Evolutionary conservation across 2,888 invertebrate species (phyloP).

Genomic region (Pelosia muscerda): DNA sequence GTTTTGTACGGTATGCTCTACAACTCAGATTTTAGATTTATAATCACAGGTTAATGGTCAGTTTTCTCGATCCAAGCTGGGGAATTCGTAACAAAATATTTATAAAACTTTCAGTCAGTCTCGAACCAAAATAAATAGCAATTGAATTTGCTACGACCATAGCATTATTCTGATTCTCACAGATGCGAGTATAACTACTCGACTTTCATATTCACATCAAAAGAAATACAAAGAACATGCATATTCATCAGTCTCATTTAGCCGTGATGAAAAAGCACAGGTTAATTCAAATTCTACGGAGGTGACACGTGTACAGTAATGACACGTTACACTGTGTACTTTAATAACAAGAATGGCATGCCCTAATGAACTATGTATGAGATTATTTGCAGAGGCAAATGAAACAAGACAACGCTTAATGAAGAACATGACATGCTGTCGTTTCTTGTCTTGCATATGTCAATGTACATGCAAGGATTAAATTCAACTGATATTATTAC

Average conservation of each 20-base stretch:
- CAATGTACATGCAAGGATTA: constrained; percentile 9
- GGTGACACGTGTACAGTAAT: constrained; percentile 43
- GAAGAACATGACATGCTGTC: constrained; percentile 18
- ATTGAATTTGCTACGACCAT: neutral
- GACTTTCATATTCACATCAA: neutral
- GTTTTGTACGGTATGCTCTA: neutral
- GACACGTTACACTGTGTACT: constrained; percentile 16
- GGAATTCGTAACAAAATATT: neutral
- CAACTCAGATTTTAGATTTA: neutral
- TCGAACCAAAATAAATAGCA: no score
- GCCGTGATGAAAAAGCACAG: constrained; percentile 70
- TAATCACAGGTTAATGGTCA: neutral
- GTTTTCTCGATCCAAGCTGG: no score
- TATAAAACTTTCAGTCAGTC: neutral
- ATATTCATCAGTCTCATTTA: constrained; percentile 67
- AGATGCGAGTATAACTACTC: neutral
- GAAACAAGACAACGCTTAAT: constrained; percentile 23
- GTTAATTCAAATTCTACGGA: constrained; percentile 67
- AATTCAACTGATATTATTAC: no score
- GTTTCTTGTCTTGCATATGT: constrained; percentile 22
- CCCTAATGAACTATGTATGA: constrained; percentile 57
- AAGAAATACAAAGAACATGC: constrained; percentile 54
- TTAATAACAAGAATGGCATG: constrained; percentile 46
- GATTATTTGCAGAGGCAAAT: constrained; percentile 37
- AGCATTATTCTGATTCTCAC: neutral